Conservation (phyloP, 2,888 invertebrate genomes). For the Tubulanus polymorphus region DNA sequence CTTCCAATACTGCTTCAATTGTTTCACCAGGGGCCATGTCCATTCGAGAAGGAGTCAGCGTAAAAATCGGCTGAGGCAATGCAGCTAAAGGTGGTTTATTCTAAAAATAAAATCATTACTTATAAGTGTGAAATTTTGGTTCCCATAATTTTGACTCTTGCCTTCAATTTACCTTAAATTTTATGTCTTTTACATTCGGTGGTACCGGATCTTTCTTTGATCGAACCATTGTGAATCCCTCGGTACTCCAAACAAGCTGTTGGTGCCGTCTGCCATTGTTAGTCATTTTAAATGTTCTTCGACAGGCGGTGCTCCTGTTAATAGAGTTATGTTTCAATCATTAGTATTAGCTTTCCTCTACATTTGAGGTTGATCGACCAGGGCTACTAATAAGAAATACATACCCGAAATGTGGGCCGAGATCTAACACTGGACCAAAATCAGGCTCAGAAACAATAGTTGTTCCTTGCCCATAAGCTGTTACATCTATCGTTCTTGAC, state of each 20-base stretch:
- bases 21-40: conserved; percentile 50
- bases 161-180: conserved; percentile 28
- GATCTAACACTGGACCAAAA: conserved; percentile 59
- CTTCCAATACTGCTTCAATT: conserved; percentile 43
- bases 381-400: conserved; percentile 27
- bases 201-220: conserved; percentile 33
- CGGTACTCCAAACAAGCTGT: conserved; percentile 52
- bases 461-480: conserved; percentile 64
- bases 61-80: conserved; percentile 40
- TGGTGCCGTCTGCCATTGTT: conserved; percentile 53
- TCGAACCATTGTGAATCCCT: conserved; percentile 42
- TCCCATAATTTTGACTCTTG: neutral
- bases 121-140: neutral
- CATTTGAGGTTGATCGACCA: no score
- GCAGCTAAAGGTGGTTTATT: conserved; percentile 29
- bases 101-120: conserved; percentile 18
- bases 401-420: conserved; percentile 66
- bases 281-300: conserved; percentile 43
- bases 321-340: no score
- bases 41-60: conserved; percentile 47
- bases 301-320: conserved; percentile 41
- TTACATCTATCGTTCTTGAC: conserved; percentile 55
- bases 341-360: no score
- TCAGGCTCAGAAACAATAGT: conserved; percentile 64
- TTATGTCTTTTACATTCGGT: conserved; percentile 41